Conservation (phyloP, 1,140 invertebrate species). For the Hirudo medicinalis region DNA sequence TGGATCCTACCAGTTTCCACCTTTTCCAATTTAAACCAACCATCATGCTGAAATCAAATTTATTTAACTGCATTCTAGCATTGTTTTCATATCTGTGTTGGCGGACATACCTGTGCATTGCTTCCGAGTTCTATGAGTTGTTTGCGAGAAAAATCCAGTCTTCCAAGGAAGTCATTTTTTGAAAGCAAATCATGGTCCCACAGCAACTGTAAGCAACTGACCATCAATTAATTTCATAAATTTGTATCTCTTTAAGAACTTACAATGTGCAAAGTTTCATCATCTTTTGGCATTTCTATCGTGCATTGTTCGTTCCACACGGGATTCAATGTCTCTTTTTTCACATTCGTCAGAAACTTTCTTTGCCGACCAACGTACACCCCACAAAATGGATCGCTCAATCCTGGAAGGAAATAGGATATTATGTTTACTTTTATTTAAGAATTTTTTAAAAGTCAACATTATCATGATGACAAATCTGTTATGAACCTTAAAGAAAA, state of each 20-base stretch:
- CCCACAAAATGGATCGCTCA: constrained; percentile 48
- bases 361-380: constrained; percentile 45
- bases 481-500: too few species aligned
- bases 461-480: too few species aligned
- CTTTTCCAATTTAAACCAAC: constrained; percentile 39
- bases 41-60: constrained; percentile 21
- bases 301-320: constrained; percentile 49
- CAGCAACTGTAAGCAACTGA: constrained; percentile 36
- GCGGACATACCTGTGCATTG: constrained; percentile 14
- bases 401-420: constrained; percentile 31
- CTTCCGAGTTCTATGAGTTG: constrained; percentile 38
- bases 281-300: constrained; percentile 42
- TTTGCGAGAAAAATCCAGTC: constrained; percentile 42
- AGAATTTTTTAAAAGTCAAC: too few species aligned
- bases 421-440: too few species aligned
- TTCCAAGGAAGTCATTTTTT: constrained; percentile 47
- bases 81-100: constrained; percentile 29
- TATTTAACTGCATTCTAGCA: constrained; percentile 13
- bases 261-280: constrained; percentile 45
- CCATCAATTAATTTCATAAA: background rate
- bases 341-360: constrained; percentile 46
- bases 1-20: constrained; percentile 42
- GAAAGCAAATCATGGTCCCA: constrained; percentile 49
- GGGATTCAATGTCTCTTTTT: constrained; percentile 49
- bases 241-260: constrained; percentile 23